A percentile compares a stretch with the other conserved stretches of the same genome.
phyloP scores from a whole-genome alignment of 2,797 vertebrate genomes.

The Threskiornis aethiopicus region DNA sequence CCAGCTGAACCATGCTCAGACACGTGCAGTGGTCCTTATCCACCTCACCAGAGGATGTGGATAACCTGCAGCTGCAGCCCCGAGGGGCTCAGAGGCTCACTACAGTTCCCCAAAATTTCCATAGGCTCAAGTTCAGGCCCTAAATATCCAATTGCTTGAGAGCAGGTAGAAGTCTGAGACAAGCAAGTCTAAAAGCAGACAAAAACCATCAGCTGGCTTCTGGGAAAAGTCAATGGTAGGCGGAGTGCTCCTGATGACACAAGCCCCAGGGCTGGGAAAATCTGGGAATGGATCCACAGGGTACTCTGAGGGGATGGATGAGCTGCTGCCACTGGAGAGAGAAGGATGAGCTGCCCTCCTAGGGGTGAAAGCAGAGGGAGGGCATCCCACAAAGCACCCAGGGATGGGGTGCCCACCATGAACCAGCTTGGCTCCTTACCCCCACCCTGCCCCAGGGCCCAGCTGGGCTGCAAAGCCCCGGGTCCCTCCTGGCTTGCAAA shows the following conservation, averaged over 20 bases:
- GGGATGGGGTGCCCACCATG: accelerated
- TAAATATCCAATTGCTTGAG: neutral
- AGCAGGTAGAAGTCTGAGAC: neutral
- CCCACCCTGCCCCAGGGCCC: neutral
- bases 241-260: neutral
- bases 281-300: neutral
- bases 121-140: neutral
- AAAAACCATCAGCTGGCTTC: neutral
- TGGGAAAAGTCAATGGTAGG: neutral
- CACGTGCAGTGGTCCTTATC: accelerated
- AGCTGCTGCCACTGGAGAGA: neutral
- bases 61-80: neutral
- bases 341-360: neutral
- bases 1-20: neutral
- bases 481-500: neutral
- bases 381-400: neutral
- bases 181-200: neutral
- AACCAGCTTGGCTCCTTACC: neutral
- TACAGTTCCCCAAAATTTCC: neutral
- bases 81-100: neutral
- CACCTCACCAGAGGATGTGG: neutral
- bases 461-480: neutral
- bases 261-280: neutral
- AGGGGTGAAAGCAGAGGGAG: neutral
- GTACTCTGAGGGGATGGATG: neutral